Evolutionary conservation across 2,113 vertebrate species (phyloP), one percentile per base, ranked within the genome.

Genomic region (Lucifuga dentata): DNA sequence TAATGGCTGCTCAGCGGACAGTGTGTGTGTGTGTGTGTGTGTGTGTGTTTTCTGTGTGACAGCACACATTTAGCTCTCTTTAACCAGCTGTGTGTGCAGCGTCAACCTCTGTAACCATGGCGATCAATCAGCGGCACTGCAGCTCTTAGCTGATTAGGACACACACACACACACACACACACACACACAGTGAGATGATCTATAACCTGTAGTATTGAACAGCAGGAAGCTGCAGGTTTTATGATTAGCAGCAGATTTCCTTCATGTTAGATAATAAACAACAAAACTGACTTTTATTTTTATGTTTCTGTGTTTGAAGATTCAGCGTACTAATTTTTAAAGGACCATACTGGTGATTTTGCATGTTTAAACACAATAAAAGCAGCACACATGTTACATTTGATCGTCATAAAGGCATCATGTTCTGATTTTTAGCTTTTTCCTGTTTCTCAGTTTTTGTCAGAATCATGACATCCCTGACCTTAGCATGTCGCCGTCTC

Each of bases 71-170:
- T 32, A 26, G 39, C 59, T 61, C 23, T 68, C 46, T 60, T 79
- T 65, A 80, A 82, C 64, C 64, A 63, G 40, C 36, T 48, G 53
- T 50, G 35, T 81, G 58, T 36, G 70, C 59, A 40, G 56, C 11
- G 11, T 68, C 40, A 66, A 72, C 24, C 52, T 53, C 46, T 75
- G 29, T 78, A 57, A 64, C 43, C 38, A 44, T 16, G 11, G 10
- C 17, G 39, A 70, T 73, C 61, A 70, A 73, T 80, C 63, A 63
- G 48, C 20, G 39, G 53, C 17, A 50, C 57, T 64, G 62, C 20
- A 8, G 67, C 76, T 68, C 21, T 76, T 76, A 65, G 63, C 43
- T 65, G 48, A 79, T 79, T 83, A 56, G 35, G 3, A 64, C 16
- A 29, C 58, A 17, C 64, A 48, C 62, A 33, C 33, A 40, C 16